phyloP scores from a whole-genome alignment of 2,797 vertebrate species.

The Amblyopsis hoosieri region DNA sequence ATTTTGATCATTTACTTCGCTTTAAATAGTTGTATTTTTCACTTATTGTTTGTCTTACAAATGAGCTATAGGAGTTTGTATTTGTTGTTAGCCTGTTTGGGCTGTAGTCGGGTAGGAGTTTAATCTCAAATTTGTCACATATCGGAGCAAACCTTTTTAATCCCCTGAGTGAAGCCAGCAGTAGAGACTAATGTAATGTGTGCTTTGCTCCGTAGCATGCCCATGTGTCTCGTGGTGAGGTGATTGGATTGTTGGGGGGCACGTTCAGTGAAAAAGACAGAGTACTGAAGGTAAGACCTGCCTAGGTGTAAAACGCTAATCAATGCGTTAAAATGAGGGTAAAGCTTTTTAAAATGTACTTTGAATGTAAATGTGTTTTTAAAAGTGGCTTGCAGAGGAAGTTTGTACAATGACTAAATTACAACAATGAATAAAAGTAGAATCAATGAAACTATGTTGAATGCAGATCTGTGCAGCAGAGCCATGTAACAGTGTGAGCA shows the following conservation, averaged over 20 bases:
- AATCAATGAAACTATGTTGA: slow-evolving; percentile 6
- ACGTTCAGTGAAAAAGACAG: slow-evolving; percentile 83
- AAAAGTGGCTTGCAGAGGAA: no score
- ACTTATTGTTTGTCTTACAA: no score
- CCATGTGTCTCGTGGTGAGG: slow-evolving; percentile 93
- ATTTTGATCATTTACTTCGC: slow-evolving; percentile 22
- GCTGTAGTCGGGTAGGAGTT: not conserved
- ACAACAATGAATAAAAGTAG: no score
- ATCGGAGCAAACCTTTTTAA: not conserved
- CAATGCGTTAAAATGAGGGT: no score
- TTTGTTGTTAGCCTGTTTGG: not conserved
- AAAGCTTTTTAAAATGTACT: no score
- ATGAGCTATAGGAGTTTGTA: no score
- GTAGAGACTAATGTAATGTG: not conserved
- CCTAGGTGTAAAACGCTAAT: no score
- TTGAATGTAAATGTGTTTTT: no score
- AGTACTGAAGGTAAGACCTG: slow-evolving; percentile 83
- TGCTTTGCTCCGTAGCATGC: slow-evolving; percentile 82
- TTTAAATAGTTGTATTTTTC: not conserved
- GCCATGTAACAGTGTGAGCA: slow-evolving; percentile 95
- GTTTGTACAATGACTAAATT: no score
- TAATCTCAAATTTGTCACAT: not conserved
- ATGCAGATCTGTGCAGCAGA: slow-evolving; percentile 88
- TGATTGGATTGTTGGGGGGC: slow-evolving; percentile 95
- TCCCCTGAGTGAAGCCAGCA: not conserved